Base-by-base conservation (phyloP, 92 coral and sea anemone genomes). In the Parazoanthus atlanticus region DNA sequence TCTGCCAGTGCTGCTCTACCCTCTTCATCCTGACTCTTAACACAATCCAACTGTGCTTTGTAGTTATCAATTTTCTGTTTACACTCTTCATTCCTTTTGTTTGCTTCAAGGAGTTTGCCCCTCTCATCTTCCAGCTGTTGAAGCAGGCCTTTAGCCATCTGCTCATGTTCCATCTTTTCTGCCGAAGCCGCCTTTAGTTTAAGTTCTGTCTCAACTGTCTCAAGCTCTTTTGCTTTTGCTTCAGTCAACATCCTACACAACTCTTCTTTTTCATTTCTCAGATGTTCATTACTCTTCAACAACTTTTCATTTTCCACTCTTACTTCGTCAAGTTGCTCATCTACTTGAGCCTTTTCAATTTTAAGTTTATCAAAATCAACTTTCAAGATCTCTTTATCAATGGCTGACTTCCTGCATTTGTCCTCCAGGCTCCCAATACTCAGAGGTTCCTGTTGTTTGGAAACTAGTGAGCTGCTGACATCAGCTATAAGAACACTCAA, bases 281-380 rank as follows among this genome's bases (percentile, higher is more conserved):
- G 65, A 30, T 84, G 43, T 17, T 84, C 43, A 47, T 41, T 40
- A 41, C 78, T 70, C 23, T 70, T 41, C 78, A 84, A 26, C 5
- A 84, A 78, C 7, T 34, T 69, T 38, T 21, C 78, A 6, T 84
- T 70, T 19, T 84, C 77, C n/a, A 47, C 31, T 23, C 8, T 16
- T 15, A 84, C 17, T 56, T 65, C 26, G 15, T 84, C 56, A 36
- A 84, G 41, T 31, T 84, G 87, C 61, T 84, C 87, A 43, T 84
- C 87, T 30, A 71, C 78, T 70, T 84, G 87, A 15, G 87, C 76
- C 41, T 84, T 84, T 84, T 84, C 87, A 28, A 84, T 84, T 70
- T 69, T 70, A 31, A 84, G 87, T 69, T 84, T 84, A 19, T 84
- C 87, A 84, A 36, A 84, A 69, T 84, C 87, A 67, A 84, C 87